These are phyloP conservation scores for Anabas testudineus DNA, from an alignment of 2,797 vertebrate genomes.

Conservation along the genomic window DNA sequence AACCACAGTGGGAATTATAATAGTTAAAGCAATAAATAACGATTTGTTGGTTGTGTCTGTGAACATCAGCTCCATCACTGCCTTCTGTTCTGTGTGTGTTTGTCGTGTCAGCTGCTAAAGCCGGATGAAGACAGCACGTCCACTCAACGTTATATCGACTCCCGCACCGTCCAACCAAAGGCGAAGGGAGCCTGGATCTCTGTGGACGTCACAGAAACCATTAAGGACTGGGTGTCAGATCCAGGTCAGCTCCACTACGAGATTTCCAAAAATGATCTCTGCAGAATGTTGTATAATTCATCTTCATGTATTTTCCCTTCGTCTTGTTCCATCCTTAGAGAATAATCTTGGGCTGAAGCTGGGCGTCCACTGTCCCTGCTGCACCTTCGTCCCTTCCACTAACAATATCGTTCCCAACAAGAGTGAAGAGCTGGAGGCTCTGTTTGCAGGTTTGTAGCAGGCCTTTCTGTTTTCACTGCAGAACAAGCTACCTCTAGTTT, in stretches of 20 bases:
- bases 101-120: conserved; percentile 79
- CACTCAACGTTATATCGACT: conserved; percentile 87
- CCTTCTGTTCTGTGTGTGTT: conserved; percentile 2
- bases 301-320: background rate
- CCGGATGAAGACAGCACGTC: conserved; percentile 82
- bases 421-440: conserved; percentile 87
- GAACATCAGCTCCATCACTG: background rate
- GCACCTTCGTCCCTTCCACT: conserved; percentile 86
- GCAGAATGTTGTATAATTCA: background rate
- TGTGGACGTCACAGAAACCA: conserved; percentile 86
- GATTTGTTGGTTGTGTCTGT: background rate
- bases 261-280: background rate
- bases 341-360: conserved; percentile 87
- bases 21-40: background rate
- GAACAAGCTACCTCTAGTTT: background rate
- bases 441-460: conserved; percentile 84
- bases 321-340: conserved; percentile 66
- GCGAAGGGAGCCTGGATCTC: conserved; percentile 86
- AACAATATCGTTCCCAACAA: conserved; percentile 88
- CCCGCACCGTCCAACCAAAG: conserved; percentile 83
- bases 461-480: background rate
- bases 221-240: conserved; percentile 87
- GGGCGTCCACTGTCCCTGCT: conserved; percentile 88
- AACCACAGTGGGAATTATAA: conserved; percentile 7
- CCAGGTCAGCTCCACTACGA: conserved; percentile 74